Evolutionary conservation across 30 jellyfish, hydroid and myxozoan species (phyloP).

Genomic region (Turritopsis rubra): DNA sequence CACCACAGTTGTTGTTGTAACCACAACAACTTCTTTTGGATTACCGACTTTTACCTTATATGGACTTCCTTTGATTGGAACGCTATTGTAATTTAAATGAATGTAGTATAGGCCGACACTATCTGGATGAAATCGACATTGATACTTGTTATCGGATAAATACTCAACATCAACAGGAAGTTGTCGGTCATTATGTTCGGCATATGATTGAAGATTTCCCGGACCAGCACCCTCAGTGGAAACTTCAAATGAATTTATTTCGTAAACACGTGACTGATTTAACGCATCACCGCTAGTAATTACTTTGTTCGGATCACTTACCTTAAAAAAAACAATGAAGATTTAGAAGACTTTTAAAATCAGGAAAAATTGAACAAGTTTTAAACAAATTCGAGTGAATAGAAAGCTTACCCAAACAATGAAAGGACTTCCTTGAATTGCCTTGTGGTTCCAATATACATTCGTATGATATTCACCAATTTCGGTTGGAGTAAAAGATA

Average conservation of each 20-base stretch:
- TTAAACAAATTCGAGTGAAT: no score
- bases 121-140: slow-evolving; percentile 57
- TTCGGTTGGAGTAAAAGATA: slow-evolving; percentile 65
- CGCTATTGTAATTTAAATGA: slow-evolving; percentile 48
- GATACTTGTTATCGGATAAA: slow-evolving; percentile 43
- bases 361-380: not conserved
- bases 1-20: slow-evolving; percentile 26
- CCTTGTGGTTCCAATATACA: slow-evolving; percentile 68
- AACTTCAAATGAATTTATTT: slow-evolving; percentile 62
- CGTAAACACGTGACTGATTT: slow-evolving; percentile 73
- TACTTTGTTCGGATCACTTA: slow-evolving; percentile 71
- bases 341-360: not conserved
- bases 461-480: slow-evolving; percentile 87
- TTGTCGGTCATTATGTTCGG: slow-evolving; percentile 40
- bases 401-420: slow-evolving; percentile 42
- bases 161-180: slow-evolving; percentile 50
- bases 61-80: slow-evolving; percentile 86
- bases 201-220: slow-evolving; percentile 60
- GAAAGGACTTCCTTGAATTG: slow-evolving; percentile 90
- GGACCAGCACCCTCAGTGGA: slow-evolving; percentile 97
- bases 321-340: slow-evolving; percentile 12
- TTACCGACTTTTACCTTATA: slow-evolving; percentile 63
- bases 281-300: slow-evolving; percentile 89
- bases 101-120: slow-evolving; percentile 43
- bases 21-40: slow-evolving; percentile 53